A percentile compares a stretch with the other conserved stretches of the same genome.
Evolutionary conservation across 2,113 vertebrate species (phyloP).

Genomic region (Pangasianodon hypophthalmus): DNA sequence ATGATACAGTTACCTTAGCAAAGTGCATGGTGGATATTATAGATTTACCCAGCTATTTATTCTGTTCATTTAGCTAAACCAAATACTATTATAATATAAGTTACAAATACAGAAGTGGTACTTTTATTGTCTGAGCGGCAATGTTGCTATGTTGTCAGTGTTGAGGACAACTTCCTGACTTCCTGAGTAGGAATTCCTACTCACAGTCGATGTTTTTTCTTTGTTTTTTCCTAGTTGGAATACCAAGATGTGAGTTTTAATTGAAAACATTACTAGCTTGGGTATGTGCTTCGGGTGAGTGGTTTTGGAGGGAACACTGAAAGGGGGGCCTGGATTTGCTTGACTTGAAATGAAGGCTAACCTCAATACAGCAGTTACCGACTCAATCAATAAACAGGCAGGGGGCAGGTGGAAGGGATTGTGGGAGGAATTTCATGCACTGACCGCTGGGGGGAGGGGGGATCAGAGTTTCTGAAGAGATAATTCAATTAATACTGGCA

Average conservation of each 20-base stretch:
- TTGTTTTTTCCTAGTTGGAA: neutral
- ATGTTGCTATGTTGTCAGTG: neutral
- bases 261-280: neutral
- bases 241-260: neutral
- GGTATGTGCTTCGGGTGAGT: neutral
- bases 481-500: neutral
- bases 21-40: too few species aligned
- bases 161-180: neutral
- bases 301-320: neutral
- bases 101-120: neutral
- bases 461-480: neutral
- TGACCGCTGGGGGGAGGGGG: neutral
- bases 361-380: neutral
- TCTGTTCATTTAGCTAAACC: neutral
- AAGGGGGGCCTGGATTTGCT: neutral
- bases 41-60: neutral
- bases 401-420: conserved; percentile 3
- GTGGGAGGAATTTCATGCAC: conserved; percentile 18
- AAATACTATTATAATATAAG: neutral
- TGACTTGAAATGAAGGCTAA: too few species aligned
- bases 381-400: conserved; percentile 6
- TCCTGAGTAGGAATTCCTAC: neutral
- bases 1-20: too few species aligned
- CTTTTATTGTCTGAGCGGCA: neutral
- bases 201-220: neutral